Evolutionary conservation across 2,888 invertebrate species (phyloP), one percentile per base, ranked within the genome.

Genomic region (Euspilapteryx auroguttella): DNA sequence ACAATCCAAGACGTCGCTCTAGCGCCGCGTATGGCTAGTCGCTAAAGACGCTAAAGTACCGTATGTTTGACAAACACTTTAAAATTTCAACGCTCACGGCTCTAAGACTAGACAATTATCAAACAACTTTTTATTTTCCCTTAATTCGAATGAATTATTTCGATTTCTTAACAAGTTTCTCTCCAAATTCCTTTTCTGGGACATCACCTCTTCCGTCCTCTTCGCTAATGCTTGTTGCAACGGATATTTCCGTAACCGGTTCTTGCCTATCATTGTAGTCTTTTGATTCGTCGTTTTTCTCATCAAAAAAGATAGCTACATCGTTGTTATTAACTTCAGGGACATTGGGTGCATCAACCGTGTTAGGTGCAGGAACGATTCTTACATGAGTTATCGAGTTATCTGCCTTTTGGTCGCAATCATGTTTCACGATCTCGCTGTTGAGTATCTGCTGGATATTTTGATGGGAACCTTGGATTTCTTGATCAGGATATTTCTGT

Each of bases 251-350:
- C 0, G 77, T 77, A 0, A 75, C 66, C 0, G 63, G 53, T 12
- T 59, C 69, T 7, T 41, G 39, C 26, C 39, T 52, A 29, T 38
- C 40, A 31, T 40, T 32, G n/a, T n/a, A n/a, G n/a, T n/a, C n/a
- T 17, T 5, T 17, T 23, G 31, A 23, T 31, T 38, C 37, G 1
- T 37, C 34, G 7, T 41, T 33, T 11, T 42, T 45, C 2, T 57
- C 51, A 2, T 55, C 61, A 39, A 81, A 82, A 44, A 76, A 83
- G 15, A 83, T 55, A 0, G 82, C 82, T 1, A 82, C 80, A 28
- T 81, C 81, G 28, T 80, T 79, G 15, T 80, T 77, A 29, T 79
- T 76, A 4, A 78, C 49, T 4, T 79, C 63, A 9, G 63, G 54
- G 0, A 76, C 52, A 14, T 47, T 39, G 1, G 45, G 45, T 21